Evolutionary conservation across 2,797 vertebrate genomes (phyloP), one percentile per base, ranked within the genome.

Genomic region (Rhinatrema bivittatum): DNA sequence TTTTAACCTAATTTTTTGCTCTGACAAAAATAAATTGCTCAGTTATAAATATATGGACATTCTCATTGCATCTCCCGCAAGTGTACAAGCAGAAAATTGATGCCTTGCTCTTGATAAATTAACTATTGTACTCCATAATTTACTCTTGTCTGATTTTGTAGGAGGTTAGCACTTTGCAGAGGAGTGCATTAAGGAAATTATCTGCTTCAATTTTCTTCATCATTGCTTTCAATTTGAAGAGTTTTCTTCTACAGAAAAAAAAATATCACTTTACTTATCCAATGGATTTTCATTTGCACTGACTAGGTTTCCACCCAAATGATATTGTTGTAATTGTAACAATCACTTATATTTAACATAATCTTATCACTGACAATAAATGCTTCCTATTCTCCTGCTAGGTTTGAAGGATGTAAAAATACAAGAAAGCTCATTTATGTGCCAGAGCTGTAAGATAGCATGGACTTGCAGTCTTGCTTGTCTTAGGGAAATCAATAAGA

Each of bases 161-260:
- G 16, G 32, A 63, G 24, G 19, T 50, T 57, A 50, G 36, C 14
- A 27, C 29, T 33, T 65, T 48, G 14, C 20, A 30, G 13, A 55
- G 41, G 50, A 50, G 48, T 12, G 8, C 23, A 23, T 56, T 61
- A 69, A 62, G 45, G 32, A 68, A 54, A 69, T 57, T 32, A 46
- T 19, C 35, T 48, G 26, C 16, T 49, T 55, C 25, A 20, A 52
- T 39, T 29, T 62, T 62, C 41, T 32, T 49, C 42, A 70, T 62
- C 46, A 53, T 50, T 64, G 9, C 40, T 43, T 24, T 59, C 12
- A 53, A 45, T 21, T 35, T 53, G 44, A 23, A 5, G 38, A 21
- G 5, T 20, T n/a, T 56, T 60, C 39, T 36, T 33, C 47, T 29
- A 2, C 34, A 27, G 36, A 15, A 15, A n/a, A n/a, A n/a, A 42